Evolutionary conservation across 1,140 invertebrate species (phyloP).

Genomic region (Cryptotermes secundus): DNA sequence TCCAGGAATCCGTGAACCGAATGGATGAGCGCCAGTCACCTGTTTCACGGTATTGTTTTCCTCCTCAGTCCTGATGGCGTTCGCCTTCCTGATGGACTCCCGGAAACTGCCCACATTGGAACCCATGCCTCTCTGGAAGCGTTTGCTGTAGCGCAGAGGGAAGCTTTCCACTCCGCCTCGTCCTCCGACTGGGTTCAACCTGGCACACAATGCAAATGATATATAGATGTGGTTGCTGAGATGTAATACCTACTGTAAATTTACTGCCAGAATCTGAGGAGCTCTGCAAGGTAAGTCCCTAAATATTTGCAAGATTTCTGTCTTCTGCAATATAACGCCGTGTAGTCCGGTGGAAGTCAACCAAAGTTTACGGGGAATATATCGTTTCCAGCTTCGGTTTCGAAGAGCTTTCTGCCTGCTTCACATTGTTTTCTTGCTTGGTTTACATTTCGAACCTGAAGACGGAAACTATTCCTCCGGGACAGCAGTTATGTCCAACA

Average conservation of each 20-base stretch:
- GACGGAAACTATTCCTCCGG: no score
- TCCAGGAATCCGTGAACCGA: conserved; percentile 1
- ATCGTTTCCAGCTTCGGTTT: no score
- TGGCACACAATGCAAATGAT: background rate
- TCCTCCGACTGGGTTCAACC: background rate
- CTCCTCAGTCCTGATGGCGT: conserved; percentile 23
- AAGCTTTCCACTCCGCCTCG: background rate
- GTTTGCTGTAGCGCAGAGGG: background rate
- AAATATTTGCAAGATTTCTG: no score
- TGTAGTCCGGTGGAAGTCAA: no score
- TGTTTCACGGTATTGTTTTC: conserved; percentile 32
- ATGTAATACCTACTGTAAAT: no score
- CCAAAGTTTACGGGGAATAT: no score
- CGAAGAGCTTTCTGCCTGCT: no score
- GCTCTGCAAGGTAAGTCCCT: background rate
- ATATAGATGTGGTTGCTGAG: background rate
- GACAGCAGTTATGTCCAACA: no score
- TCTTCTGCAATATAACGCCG: no score
- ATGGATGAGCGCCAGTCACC: conserved; percentile 25
- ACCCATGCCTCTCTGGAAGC: background rate
- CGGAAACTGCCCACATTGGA: conserved; percentile 13
- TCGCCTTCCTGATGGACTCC: conserved; percentile 27
- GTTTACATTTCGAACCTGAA: no score
- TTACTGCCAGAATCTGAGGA: background rate
- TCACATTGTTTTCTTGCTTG: no score